phyloP scores from a whole-genome alignment of 2,113 vertebrate species.

The Cebidichthys violaceus region DNA sequence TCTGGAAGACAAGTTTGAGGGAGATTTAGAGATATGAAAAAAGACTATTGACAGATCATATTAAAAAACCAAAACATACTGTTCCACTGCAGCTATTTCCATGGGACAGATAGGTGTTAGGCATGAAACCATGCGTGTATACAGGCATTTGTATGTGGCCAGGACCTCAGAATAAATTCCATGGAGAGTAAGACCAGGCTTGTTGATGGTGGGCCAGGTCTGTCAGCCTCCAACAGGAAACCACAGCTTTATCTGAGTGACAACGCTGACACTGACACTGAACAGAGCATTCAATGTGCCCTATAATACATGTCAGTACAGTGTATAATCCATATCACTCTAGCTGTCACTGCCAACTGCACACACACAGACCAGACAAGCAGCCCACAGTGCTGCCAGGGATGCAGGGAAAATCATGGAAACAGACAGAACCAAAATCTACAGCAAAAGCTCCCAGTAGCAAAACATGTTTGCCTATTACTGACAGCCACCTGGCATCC shows the following conservation, averaged over 20 bases:
- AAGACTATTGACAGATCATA: neutral
- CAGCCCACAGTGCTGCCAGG: constrained; percentile 27
- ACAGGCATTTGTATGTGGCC: constrained; percentile 24
- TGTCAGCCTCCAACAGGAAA: constrained; percentile 67
- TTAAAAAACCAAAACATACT: neutral
- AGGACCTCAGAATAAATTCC: constrained; percentile 33
- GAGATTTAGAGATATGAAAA: neutral
- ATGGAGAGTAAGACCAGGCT: constrained; percentile 42
- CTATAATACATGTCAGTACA: constrained; percentile 61
- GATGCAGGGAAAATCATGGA: constrained; percentile 30
- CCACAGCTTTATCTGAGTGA: constrained; percentile 70
- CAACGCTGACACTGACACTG: constrained; percentile 66
- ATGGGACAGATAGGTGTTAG: constrained; percentile 5
- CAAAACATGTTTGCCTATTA: constrained; percentile 1
- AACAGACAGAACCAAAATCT: constrained; percentile 36
- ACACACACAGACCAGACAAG: constrained; percentile 44
- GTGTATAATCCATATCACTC: constrained; percentile 70
- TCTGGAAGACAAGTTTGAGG: constrained; percentile 14
- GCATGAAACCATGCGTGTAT: constrained; percentile 26
- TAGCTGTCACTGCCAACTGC: constrained; percentile 60
- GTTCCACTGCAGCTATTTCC: constrained; percentile 10
- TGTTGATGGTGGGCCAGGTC: constrained; percentile 50
- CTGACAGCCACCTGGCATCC: constrained; percentile 7
- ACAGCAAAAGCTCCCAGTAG: constrained; percentile 9
- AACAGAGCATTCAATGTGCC: constrained; percentile 49